These are phyloP conservation scores for Propithecus coquereli DNA, from an alignment of 2,113 vertebrate species.

Conservation along the genomic window DNA sequence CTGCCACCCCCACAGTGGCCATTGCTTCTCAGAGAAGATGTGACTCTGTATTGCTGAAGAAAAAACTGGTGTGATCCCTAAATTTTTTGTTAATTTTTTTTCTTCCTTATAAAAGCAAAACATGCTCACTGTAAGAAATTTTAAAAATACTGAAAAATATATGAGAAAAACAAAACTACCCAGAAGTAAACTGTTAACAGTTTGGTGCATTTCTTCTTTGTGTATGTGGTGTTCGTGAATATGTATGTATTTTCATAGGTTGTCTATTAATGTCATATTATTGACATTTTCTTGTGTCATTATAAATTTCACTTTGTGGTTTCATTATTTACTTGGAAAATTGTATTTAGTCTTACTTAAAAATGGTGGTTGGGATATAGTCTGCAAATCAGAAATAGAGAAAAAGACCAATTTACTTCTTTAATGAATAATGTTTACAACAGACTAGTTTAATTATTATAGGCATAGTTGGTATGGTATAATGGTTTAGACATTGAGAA, in stretches of 20 bases:
- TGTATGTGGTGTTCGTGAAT: not conserved
- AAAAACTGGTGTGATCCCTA: not conserved
- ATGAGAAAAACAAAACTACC: not conserved
- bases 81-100: not conserved
- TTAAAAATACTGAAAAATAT: constrained; percentile 11
- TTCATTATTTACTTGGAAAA: not conserved
- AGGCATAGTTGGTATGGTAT: not conserved
- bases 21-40: not conserved
- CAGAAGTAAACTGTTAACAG: not conserved
- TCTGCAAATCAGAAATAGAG: not conserved
- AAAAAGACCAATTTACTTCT: not conserved
- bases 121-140: not conserved
- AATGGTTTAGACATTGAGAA: not conserved
- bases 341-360: not conserved
- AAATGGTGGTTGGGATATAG: not conserved
- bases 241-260: not conserved
- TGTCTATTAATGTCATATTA: not conserved
- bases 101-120: constrained; percentile 12
- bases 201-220: not conserved
- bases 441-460: not conserved
- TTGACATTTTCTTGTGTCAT: constrained; percentile 16
- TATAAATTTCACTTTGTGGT: not conserved
- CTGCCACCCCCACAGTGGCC: not conserved
- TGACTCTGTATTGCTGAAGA: not conserved
- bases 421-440: not conserved